Evolutionary conservation across 2,113 vertebrate species (phyloP), one percentile per base, ranked within the genome.

Genomic region (Bungarus multicinctus): DNA sequence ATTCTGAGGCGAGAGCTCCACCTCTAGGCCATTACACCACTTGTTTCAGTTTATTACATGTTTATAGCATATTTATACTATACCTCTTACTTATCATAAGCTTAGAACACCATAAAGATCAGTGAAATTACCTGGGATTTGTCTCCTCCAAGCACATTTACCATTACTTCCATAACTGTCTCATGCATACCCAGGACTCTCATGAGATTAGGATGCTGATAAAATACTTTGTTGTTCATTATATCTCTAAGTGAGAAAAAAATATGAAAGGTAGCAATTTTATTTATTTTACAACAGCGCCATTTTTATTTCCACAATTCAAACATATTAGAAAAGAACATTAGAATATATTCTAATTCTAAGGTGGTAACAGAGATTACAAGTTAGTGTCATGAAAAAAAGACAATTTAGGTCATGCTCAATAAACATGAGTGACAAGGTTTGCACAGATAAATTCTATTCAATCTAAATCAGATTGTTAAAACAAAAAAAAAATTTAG

Each of bases 141-240:
- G 94, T 99, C 99, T 94, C 99, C 98, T 90, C 99, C 99, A 54
- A 99, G 97, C 3, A 99, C 99, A 45, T 99, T 99, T 93, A 99
- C 99, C 99, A 99, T 99, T 95, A 99, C 99, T 94, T 99, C 99
- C 99, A 99, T 99, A 93, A 99, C 99, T 0, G 99, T 99, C 97
- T 99, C 99, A 27, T 99, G 99, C 99, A 99, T 99, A 87, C 99
- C 99, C 50, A 99, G 98, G 92, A 99, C 99, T 94, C 99, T 98
- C 99, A 99, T 99, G 87, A 99, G 97, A 96, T 99, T 99, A 45
- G 99, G 99, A 94, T 99, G 99, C 95, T 99, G 99, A 97, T 99
- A 99, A 97, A 99, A 99, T 20, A 99, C 99, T 94, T 99, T 99
- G 97, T 99, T 99, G 98, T 99, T 99, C 99, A 99, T 99, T 96